Conservation (phyloP, 2,797 vertebrate species). For the Catharus ustulatus region DNA sequence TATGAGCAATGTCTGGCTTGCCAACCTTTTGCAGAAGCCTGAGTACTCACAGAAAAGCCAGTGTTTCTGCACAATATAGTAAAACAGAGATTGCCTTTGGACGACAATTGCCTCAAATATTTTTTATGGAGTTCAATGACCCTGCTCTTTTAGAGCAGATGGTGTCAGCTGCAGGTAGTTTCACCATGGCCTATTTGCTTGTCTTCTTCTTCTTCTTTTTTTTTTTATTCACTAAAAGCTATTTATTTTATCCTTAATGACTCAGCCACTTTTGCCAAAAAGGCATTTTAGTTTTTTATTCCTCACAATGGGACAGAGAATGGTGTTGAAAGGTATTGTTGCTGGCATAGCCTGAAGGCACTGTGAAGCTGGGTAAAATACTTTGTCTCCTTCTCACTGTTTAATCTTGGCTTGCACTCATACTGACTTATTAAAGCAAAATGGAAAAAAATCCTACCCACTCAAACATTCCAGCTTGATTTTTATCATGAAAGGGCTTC, state of each 20-base stretch:
- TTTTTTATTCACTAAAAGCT: neutral
- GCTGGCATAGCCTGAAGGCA: conserved; percentile 22
- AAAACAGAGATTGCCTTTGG: neutral
- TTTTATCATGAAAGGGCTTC: conserved; percentile 27
- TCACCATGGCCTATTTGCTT: neutral
- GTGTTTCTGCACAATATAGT: neutral
- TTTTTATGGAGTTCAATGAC: neutral
- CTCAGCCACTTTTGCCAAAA: neutral
- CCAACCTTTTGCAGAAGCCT: neutral
- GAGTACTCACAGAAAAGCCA: neutral
- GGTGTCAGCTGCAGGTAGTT: conserved; percentile 19
- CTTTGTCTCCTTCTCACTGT: neutral
- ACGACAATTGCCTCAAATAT: neutral
- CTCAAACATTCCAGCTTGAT: conserved; percentile 41
- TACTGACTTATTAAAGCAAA: conserved; percentile 26
- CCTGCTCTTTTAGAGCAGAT: neutral
- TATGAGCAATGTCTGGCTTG: neutral
- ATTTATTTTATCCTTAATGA: neutral
- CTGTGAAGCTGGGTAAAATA: neutral
- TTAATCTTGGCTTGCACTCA: conserved; percentile 37
- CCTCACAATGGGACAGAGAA: neutral
- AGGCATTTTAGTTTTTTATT: neutral
- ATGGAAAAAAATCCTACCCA: conserved; percentile 26
- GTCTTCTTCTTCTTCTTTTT: neutral
- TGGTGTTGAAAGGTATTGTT: conserved; percentile 52